Evolutionary conservation across 2,113 vertebrate genomes (phyloP), one percentile per base, ranked within the genome.

Genomic region (Mohoua ochrocephala): DNA sequence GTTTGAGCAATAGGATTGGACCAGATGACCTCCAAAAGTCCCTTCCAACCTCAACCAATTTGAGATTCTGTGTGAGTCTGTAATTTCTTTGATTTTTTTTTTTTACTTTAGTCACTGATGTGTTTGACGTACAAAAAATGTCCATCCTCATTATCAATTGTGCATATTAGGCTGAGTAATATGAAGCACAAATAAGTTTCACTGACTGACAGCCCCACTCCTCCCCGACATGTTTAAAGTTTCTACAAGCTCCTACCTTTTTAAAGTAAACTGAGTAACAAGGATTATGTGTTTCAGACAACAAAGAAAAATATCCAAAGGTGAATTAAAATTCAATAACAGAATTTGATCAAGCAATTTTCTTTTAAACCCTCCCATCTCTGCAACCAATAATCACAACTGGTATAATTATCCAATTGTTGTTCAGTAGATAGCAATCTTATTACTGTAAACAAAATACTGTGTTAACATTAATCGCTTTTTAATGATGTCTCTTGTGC

Each of bases 371-470:
- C 83, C 76, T 96, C 88, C 85, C 80, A 93, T 94, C 60, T 92
- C 56, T 91, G 47, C 44, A 92, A 70, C 83, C 76, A 95, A 92
- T 95, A 95, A 92, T 91, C 33, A 82, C 45, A 90, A 92, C 11
- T 24, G 8, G 42, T 77, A 37, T 78, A 95, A 96, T 94, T 94
- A 97, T 91, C 82, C 54, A 88, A 80, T 94, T 84, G 33, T 73
- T 94, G 27, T 89, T 97, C 42, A 70, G 84, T 47, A 89, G 74
- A 61, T 76, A 92, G 22, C 61, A 77, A 84, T 94, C 50, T 83
- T 91, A 82, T 93, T 92, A 83, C 69, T 76, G 87, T 84, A 97
- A 97, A 96, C 88, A 97, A 97, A 97, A 93, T 69, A 92, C 56
- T 89, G 39, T 78, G 79, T 89, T 86, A 94, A 77, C 78, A 80